Base-by-base conservation (phyloP, 2,888 invertebrate genomes). In the Drosophila kambysellisi region DNA sequence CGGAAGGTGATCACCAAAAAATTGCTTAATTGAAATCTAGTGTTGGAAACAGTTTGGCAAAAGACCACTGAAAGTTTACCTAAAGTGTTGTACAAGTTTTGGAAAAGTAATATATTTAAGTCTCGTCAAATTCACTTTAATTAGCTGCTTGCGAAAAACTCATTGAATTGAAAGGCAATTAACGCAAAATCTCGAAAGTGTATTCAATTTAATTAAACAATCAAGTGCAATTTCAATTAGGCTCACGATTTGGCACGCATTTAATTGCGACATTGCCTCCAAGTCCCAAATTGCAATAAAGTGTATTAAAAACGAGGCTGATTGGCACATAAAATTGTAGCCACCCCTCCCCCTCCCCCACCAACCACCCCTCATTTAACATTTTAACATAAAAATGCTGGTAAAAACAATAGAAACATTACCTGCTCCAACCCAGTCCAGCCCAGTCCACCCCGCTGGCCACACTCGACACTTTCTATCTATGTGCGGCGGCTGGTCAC, bases 341-440 rank as follows among this genome's bases (percentile, higher is more conserved):
- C 35, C 30, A 54, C 54, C 39, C 50, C 25, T 9, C 33, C 59
- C 48, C 41, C 50, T 12, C 29, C 59, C 48, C 41, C 50, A 11
- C 29, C 20, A 29, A 35, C n/a, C n/a, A 15, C 58, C 29, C 61
- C 77, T 79, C 72, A 74, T 87, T 91, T 80, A 76, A 79, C 80
- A 80, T 83, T 89, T 81, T 73, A 78, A 82, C 88, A 88, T 91
- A 89, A 89, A 89, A 91, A 84, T 81, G 72, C 70, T 80, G 81
- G 65, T 46, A 79, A 79, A 78, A 73, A 72, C 65, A 78, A 69
- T 63, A 59, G 81, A 67, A 66, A 83, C 70, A 81, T 83, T 88
- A 79, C 70, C 53, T 58, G 29, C 35, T 20, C 11, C 50, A 25
- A 25, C 68, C 63, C 56, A 33, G 35, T 20, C 54, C 48, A 54